phyloP scores from a whole-genome alignment of 2,888 invertebrate genomes.

The Macaria liturata region DNA sequence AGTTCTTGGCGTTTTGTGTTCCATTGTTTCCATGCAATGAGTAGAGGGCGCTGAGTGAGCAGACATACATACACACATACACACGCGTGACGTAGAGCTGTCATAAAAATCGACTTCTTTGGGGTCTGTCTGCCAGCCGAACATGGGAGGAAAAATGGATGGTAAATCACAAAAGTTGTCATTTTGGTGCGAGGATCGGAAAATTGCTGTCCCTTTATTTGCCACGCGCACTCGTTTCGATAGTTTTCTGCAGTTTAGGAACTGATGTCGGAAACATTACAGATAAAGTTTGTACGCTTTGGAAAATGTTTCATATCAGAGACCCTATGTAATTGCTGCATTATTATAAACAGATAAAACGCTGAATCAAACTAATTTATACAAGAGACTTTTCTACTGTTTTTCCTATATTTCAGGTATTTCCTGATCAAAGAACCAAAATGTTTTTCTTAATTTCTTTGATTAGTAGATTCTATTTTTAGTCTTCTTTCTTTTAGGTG shows the following conservation, averaged over 20 bases:
- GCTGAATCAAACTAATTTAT: too few species aligned
- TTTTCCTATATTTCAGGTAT: too few species aligned
- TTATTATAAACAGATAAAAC: too few species aligned
- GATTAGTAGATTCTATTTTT: too few species aligned
- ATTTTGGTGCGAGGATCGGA: slow-evolving; percentile 7
- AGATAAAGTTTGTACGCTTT: too few species aligned
- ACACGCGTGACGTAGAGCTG: slow-evolving; percentile 18
- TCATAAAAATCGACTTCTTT: slow-evolving; percentile 29
- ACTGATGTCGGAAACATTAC: too few species aligned
- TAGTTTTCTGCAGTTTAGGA: neutral
- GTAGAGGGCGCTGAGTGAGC: slow-evolving; percentile 47
- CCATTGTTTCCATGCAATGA: slow-evolving; percentile 57
- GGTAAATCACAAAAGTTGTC: slow-evolving; percentile 16
- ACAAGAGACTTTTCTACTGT: too few species aligned
- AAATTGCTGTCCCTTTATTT: slow-evolving; percentile 15
- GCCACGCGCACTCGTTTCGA: neutral
- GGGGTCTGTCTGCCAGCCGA: slow-evolving; percentile 17
- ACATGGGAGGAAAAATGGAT: slow-evolving; percentile 15
- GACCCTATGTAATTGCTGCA: too few species aligned
- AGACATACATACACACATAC: slow-evolving; percentile 13
- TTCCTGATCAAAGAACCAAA: too few species aligned
- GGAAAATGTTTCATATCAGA: too few species aligned
- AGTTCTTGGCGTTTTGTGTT: slow-evolving; percentile 70
- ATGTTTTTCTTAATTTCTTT: too few species aligned
- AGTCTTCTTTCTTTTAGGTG: too few species aligned